Percentiles rank a stretch among this genome's conserved stretches.
Conservation (phyloP, 2,797 vertebrate genomes). For the Oreochromis grahami region DNA sequence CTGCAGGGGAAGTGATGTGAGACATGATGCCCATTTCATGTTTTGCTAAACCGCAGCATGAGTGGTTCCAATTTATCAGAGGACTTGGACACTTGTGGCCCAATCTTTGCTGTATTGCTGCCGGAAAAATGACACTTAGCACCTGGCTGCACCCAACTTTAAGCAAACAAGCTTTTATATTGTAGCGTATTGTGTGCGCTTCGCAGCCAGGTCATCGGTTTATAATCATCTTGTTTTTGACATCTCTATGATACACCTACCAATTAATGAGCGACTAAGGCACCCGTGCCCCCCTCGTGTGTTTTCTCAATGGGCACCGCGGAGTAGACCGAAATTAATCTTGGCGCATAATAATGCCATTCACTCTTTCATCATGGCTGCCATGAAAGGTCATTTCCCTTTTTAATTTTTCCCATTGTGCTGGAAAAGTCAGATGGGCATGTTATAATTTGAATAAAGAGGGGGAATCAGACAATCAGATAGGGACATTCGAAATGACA, state of each 20-base stretch:
- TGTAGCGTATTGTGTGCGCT: neutral
- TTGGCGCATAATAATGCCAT: conserved; percentile 77
- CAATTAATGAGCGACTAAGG: conserved; percentile 57
- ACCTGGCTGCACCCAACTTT: conserved; percentile 12
- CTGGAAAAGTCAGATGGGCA: conserved; percentile 81
- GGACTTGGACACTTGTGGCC: conserved; percentile 17
- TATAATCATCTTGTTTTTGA: conserved; percentile 23
- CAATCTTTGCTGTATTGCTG: conserved; percentile 28
- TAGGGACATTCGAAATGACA: conserved; percentile 80
- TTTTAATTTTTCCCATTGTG: conserved; percentile 83
- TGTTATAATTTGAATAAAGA: conserved; percentile 86
- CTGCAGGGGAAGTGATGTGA: conserved; percentile 44
- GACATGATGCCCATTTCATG: conserved; percentile 47
- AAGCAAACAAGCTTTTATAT: neutral
- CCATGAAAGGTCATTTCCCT: conserved; percentile 81
- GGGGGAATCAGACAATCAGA: conserved; percentile 82
- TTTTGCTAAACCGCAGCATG: conserved; percentile 38
- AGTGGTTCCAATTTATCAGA: conserved; percentile 35
- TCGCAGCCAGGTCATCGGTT: neutral
- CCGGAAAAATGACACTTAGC: conserved; percentile 5
- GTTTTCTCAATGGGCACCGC: conserved; percentile 68
- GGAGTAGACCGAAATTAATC: conserved; percentile 78
- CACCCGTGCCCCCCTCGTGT: conserved; percentile 47
- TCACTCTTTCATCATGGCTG: conserved; percentile 78
- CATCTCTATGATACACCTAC: conserved; percentile 44